phyloP scores from a whole-genome alignment of 2,888 invertebrate genomes.

The Dicyrtomina minuta region DNA sequence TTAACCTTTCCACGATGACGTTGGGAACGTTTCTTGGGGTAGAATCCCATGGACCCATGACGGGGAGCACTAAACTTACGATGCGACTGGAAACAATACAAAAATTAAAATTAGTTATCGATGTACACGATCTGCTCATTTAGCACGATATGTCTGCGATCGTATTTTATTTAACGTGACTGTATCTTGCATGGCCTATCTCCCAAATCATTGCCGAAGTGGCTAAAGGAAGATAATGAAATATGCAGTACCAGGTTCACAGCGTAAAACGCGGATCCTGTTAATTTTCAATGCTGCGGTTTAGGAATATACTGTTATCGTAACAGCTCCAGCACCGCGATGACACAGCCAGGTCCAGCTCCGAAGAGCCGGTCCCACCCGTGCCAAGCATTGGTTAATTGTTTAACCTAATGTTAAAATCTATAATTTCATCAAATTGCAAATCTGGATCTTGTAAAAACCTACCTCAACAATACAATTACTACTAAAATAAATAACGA shows the following conservation, averaged over 20 bases:
- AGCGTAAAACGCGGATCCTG: slow-evolving; percentile 40
- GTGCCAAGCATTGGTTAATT: slow-evolving; percentile 43
- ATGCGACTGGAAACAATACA: slow-evolving; percentile 78
- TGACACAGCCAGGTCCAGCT: slow-evolving; percentile 38
- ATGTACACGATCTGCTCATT: too few relatives aligned
- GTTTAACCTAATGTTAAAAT: too few relatives aligned
- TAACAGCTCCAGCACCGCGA: slow-evolving; percentile 48
- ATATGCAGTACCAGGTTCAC: slow-evolving; percentile 51
- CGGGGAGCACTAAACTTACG: slow-evolving; percentile 99
- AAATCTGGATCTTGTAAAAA: too few relatives aligned
- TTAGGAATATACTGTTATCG: slow-evolving; percentile 48
- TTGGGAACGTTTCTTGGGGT: slow-evolving; percentile 95
- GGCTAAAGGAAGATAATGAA: slow-evolving; percentile 53
- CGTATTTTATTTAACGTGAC: slow-evolving; percentile 24
- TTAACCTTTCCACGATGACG: slow-evolving; percentile 98
- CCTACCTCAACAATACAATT: neutral
- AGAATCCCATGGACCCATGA: slow-evolving; percentile 99
- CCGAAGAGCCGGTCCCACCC: slow-evolving; percentile 38
- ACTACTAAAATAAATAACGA: neutral
- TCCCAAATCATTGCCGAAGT: slow-evolving; percentile 48
- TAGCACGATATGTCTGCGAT: neutral
- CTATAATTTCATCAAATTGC: neutral
- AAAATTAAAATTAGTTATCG: slow-evolving; percentile 18
- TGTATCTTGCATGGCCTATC: slow-evolving; percentile 53
- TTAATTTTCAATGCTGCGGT: slow-evolving; percentile 50